These are phyloP conservation scores for Protodeltote pygarga DNA, from an alignment of 2,888 invertebrate species.

Conservation along the genomic window DNA sequence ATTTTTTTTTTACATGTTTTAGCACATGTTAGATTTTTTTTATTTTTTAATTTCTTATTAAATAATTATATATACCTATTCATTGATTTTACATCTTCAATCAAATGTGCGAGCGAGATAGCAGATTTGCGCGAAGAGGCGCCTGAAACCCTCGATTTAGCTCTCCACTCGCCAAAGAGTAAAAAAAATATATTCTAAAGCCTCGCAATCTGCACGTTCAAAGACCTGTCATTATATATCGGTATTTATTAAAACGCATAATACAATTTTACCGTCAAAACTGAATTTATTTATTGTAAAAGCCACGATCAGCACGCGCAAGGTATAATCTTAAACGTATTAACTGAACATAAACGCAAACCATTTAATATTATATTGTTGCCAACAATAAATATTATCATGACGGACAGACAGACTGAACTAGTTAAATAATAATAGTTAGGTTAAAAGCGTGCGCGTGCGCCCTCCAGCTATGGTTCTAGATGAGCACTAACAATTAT, in stretches of 20 bases:
- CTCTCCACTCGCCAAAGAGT: constrained; percentile 3
- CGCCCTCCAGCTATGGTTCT: constrained; percentile 22
- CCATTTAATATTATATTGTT: constrained; percentile 56
- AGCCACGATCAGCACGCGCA: constrained; percentile 46
- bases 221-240: constrained; percentile 50
- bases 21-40: too few relatives aligned
- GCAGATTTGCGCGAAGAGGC: too few relatives aligned
- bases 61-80: too few relatives aligned
- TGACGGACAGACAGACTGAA: constrained; percentile 36
- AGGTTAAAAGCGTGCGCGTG: constrained; percentile 18
- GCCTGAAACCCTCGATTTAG: neutral
- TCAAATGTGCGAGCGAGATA: too few relatives aligned
- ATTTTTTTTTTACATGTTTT: too few relatives aligned
- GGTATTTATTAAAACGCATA: constrained; percentile 55
- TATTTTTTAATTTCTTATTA: too few relatives aligned
- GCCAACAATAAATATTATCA: constrained; percentile 53
- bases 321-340: constrained; percentile 62
- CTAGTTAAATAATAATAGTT: constrained; percentile 47
- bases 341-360: constrained; percentile 48
- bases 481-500: constrained; percentile 31
- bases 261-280: constrained; percentile 65
- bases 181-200: constrained; percentile 35
- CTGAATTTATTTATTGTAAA: constrained; percentile 63
- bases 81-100: too few relatives aligned
- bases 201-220: constrained; percentile 48